These are phyloP conservation scores for Scaptomyza cyrtandrae DNA, from an alignment of 2,888 invertebrate genomes.

Conservation along the genomic window DNA sequence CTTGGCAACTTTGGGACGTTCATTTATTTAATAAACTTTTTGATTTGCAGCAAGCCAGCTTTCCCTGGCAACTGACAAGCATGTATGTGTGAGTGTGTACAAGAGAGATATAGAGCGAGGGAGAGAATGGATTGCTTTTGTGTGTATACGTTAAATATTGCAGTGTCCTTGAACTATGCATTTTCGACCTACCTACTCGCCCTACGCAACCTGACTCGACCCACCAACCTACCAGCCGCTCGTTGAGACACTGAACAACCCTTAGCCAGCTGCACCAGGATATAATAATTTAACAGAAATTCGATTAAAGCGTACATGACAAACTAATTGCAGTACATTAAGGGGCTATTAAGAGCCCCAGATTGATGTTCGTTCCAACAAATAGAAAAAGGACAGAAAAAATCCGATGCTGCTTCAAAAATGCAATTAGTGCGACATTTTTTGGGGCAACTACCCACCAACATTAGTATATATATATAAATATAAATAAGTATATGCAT, in stretches of 20 bases:
- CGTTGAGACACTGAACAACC: conserved; percentile 27
- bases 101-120: conserved; percentile 19
- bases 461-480: not conserved
- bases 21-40: conserved; percentile 68
- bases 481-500: not conserved
- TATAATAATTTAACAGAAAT: conserved; percentile 71
- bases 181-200: conserved; percentile 48
- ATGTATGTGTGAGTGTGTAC: conserved; percentile 27
- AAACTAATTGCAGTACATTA: conserved; percentile 71
- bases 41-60: conserved; percentile 52
- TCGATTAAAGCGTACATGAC: conserved; percentile 64
- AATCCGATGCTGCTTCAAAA: conserved; percentile 26
- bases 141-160: conserved; percentile 74
- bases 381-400: conserved; percentile 4
- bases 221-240: conserved; percentile 20
- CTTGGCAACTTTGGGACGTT: conserved; percentile 44
- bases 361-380: conserved; percentile 39
- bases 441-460: conserved; percentile 38
- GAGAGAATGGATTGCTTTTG: conserved; percentile 39
- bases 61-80: conserved; percentile 25
- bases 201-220: conserved; percentile 22
- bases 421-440: conserved; percentile 61
- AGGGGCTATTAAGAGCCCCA: conserved; percentile 54
- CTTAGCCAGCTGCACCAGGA: conserved; percentile 38
- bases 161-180: conserved; percentile 82